phyloP scores from a whole-genome alignment of 1,140 invertebrate species.

The Heterodera schachtii region DNA sequence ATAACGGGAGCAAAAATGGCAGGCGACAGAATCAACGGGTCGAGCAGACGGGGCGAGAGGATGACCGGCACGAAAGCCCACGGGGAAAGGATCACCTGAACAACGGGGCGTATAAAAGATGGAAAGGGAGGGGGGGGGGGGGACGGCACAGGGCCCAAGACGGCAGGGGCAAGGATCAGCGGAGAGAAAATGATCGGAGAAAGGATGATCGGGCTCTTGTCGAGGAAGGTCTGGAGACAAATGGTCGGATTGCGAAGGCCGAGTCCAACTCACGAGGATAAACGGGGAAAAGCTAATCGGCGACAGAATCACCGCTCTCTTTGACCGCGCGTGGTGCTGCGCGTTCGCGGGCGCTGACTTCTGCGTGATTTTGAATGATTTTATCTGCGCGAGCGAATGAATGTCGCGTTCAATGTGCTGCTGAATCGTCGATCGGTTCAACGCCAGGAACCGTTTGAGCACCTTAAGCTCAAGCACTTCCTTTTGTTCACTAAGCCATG shows the following conservation, averaged over 20 bases:
- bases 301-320: conserved; percentile 48
- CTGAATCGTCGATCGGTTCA: conserved; percentile 34
- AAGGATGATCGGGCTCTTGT: conserved; percentile 44
- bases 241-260: background rate
- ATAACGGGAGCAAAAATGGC: conserved; percentile 11
- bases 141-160: conserved; percentile 31
- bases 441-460: conserved; percentile 21
- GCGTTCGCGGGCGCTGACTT: background rate
- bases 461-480: conserved; percentile 6
- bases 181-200: conserved; percentile 45
- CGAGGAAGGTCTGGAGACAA: background rate
- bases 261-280: conserved; percentile 29
- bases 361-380: conserved; percentile 38
- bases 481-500: background rate
- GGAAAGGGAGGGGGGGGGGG: conserved; percentile 28
- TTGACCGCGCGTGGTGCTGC: background rate
- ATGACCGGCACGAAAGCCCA: conserved; percentile 55
- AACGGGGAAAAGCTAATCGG: conserved; percentile 48
- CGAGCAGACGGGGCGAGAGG: conserved; percentile 49
- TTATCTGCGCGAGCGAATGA: conserved; percentile 40
- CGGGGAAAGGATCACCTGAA: conserved; percentile 34
- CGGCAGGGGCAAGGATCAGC: conserved; percentile 48
- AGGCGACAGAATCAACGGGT: conserved; percentile 41
- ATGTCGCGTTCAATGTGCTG: conserved; percentile 42
- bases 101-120: background rate